These are phyloP conservation scores for Eueides isabella DNA, from an alignment of 1,140 invertebrate genomes.

Conservation along the genomic window DNA sequence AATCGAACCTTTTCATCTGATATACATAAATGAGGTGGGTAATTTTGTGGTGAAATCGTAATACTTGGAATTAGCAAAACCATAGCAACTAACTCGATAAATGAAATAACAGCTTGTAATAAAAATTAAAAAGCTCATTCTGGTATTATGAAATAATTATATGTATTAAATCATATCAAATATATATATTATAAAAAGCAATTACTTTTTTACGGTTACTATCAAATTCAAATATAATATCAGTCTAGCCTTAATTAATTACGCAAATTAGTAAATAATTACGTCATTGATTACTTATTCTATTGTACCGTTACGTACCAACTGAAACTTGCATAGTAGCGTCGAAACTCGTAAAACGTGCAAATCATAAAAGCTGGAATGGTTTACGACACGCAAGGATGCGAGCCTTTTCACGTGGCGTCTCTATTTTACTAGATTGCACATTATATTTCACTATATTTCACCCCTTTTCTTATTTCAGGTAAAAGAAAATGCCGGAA, in stretches of 20 bases:
- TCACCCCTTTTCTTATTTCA: conserved; percentile 47
- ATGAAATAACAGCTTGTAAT: too few species aligned
- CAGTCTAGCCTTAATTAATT: conserved; percentile 22
- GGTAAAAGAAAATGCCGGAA: conserved; percentile 7
- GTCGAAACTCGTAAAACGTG: conserved; percentile 60
- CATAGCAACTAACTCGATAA: too few species aligned
- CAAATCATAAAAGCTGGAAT: conserved; percentile 64
- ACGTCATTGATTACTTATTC: conserved; percentile 35
- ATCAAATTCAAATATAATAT: neutral
- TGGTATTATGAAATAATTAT: too few species aligned
- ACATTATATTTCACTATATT: conserved; percentile 66
- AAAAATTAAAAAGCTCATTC: too few species aligned
- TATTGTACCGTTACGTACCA: conserved; percentile 50
- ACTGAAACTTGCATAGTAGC: conserved; percentile 51
- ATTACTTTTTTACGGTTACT: neutral
- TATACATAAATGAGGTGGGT: too few species aligned
- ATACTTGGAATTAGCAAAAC: too few species aligned
- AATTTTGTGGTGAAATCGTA: too few species aligned
- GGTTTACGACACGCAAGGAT: conserved; percentile 65
- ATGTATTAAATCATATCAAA: neutral
- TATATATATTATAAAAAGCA: neutral
- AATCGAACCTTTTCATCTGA: too few species aligned
- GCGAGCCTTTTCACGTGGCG: conserved; percentile 50
- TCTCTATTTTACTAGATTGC: conserved; percentile 60
- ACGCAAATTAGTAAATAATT: conserved; percentile 41